A percentile compares a stretch with the other conserved stretches of the same genome.
Conservation (phyloP, 1,140 invertebrate species). For the Berghia stephanieae region DNA sequence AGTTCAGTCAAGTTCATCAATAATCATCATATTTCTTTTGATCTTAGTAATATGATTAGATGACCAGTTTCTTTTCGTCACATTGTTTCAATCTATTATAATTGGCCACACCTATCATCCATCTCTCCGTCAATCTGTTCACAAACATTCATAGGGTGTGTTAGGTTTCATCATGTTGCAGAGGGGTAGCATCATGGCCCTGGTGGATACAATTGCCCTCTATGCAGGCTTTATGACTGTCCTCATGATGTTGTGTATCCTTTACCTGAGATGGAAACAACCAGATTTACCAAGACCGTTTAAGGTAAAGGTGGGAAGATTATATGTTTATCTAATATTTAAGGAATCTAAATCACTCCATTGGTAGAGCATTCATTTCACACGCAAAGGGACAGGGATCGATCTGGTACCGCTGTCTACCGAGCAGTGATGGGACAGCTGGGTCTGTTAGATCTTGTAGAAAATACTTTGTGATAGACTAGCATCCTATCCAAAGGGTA, state of each 20-base stretch:
- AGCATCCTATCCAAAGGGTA: slow-evolving; percentile 77
- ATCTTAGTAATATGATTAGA: too few relatives aligned
- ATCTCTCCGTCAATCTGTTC: too few relatives aligned
- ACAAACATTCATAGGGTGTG: not conserved
- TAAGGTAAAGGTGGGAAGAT: not conserved
- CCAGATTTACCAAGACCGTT: not conserved
- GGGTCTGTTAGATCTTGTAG: too few relatives aligned
- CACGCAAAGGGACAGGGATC: not conserved
- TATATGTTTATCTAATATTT: not conserved
- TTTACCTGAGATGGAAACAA: slow-evolving; percentile 3
- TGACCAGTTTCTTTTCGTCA: too few relatives aligned
- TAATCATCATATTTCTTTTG: too few relatives aligned
- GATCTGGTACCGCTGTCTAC: too few relatives aligned
- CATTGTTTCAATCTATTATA: too few relatives aligned
- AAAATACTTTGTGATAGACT: not conserved
- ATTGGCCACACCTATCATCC: too few relatives aligned
- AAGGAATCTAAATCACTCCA: not conserved
- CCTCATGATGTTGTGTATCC: not conserved
- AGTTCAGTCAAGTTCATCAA: too few relatives aligned
- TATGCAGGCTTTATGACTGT: not conserved
- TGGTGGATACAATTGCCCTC: not conserved
- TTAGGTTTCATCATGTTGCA: not conserved
- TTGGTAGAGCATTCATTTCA: not conserved
- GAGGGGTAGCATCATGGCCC: not conserved
- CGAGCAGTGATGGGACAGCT: too few relatives aligned